Evolutionary conservation across 2,888 invertebrate genomes (phyloP).

Genomic region (Epistrophe eligans): DNA sequence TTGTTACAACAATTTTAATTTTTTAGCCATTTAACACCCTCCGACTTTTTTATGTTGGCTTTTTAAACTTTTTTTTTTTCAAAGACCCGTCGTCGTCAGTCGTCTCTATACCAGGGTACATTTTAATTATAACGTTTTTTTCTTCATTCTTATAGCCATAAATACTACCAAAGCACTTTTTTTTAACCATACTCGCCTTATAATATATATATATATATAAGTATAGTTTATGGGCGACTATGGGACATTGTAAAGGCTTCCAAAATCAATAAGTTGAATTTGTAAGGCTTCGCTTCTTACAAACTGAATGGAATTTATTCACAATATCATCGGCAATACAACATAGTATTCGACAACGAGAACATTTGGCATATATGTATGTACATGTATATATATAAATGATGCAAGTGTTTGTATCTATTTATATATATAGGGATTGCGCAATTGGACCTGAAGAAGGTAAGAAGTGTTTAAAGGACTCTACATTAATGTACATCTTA

Average conservation of each 20-base stretch:
- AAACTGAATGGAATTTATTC: slow-evolving; percentile 74
- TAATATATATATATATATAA: neutral
- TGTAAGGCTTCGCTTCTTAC: slow-evolving; percentile 70
- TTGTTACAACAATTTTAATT: slow-evolving; percentile 27
- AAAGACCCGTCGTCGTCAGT: slow-evolving; percentile 19
- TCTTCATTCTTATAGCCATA: slow-evolving; percentile 62
- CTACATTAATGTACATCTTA: too few relatives aligned
- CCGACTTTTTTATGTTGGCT: neutral
- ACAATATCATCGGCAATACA: slow-evolving; percentile 45
- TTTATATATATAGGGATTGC: slow-evolving; percentile 8
- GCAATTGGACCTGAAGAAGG: neutral
- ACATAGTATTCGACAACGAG: slow-evolving; percentile 41
- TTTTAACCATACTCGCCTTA: slow-evolving; percentile 37
- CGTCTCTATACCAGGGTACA: slow-evolving; percentile 22
- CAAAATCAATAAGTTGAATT: slow-evolving; percentile 70
- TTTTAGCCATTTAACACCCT: slow-evolving; percentile 25
- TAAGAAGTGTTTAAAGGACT: neutral
- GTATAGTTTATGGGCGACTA: slow-evolving; percentile 53
- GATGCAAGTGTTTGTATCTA: neutral
- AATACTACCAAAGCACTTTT: slow-evolving; percentile 67
- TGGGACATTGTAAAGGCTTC: slow-evolving; percentile 66
- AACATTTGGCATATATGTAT: slow-evolving; percentile 9
- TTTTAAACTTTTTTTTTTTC: slow-evolving; percentile 16
- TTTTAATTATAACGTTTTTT: slow-evolving; percentile 70
- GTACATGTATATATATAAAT: neutral